Conservation (phyloP, 2,888 invertebrate species). For the Dicyrtoma fusca region DNA sequence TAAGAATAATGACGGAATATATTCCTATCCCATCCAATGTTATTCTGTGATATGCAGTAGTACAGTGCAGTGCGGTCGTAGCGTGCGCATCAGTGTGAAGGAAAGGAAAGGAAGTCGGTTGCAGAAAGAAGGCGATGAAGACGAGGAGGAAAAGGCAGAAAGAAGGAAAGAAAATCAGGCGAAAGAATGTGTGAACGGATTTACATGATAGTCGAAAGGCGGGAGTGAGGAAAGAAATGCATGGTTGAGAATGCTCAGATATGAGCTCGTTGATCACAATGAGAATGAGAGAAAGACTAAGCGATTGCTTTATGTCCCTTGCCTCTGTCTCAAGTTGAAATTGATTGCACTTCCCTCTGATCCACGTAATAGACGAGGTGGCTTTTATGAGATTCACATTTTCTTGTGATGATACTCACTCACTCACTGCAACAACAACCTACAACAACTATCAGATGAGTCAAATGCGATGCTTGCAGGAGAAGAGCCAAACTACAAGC, state of each 20-base stretch:
- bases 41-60: too few species aligned
- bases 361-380: constrained; percentile 18
- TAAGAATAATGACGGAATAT: too few species aligned
- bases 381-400: constrained; percentile 23
- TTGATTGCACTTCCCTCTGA: constrained; percentile 20
- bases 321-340: constrained; percentile 9
- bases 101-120: too few species aligned
- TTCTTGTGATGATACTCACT: constrained; percentile 10
- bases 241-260: neutral
- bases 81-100: too few species aligned
- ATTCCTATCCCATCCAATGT: too few species aligned
- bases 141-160: too few species aligned
- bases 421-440: neutral
- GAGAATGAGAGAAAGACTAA: constrained; percentile 5
- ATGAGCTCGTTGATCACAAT: constrained; percentile 3
- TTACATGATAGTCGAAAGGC: constrained; percentile 4
- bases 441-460: neutral
- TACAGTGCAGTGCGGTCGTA: too few species aligned
- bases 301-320: constrained; percentile 22
- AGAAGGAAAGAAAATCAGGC: neutral
- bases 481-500: neutral
- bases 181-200: neutral
- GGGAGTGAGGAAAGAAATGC: neutral
- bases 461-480: neutral
- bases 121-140: too few species aligned